These are phyloP conservation scores for Tridacna gigas DNA, from an alignment of 2,888 invertebrate genomes.

Conservation along the genomic window DNA sequence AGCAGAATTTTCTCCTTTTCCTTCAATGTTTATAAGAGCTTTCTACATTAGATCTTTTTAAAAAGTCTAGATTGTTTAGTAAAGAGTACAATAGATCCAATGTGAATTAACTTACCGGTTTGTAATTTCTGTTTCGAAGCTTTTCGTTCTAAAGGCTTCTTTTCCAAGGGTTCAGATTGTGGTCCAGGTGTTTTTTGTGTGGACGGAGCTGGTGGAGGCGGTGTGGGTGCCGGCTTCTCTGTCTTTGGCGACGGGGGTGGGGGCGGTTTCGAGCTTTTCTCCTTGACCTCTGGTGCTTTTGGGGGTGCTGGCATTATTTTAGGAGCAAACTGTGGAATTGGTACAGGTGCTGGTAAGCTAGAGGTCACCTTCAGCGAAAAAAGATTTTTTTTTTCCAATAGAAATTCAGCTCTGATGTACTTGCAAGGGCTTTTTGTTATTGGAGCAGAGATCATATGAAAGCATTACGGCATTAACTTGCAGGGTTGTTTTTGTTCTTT, in stretches of 20 bases:
- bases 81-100: not conserved
- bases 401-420: too few relatives aligned
- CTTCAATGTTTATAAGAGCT: too few relatives aligned
- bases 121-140: not conserved
- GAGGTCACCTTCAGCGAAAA: constrained; percentile 35
- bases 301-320: constrained; percentile 19
- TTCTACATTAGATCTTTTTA: not conserved
- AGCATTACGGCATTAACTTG: too few relatives aligned
- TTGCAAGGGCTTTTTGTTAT: too few relatives aligned
- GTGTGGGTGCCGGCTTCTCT: not conserved
- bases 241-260: not conserved
- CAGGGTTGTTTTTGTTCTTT: too few relatives aligned
- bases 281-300: constrained; percentile 3
- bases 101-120: not conserved
- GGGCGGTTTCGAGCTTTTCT: not conserved
- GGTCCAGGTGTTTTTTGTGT: not conserved
- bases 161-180: not conserved
- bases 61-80: not conserved
- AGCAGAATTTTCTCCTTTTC: too few relatives aligned
- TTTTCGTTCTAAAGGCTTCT: not conserved
- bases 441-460: too few relatives aligned
- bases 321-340: constrained; percentile 34
- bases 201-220: not conserved
- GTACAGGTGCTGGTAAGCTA: constrained; percentile 45
- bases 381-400: not conserved